These are phyloP conservation scores for Lycocerus yunnanus DNA, from an alignment of 2,888 invertebrate species.

Conservation along the genomic window DNA sequence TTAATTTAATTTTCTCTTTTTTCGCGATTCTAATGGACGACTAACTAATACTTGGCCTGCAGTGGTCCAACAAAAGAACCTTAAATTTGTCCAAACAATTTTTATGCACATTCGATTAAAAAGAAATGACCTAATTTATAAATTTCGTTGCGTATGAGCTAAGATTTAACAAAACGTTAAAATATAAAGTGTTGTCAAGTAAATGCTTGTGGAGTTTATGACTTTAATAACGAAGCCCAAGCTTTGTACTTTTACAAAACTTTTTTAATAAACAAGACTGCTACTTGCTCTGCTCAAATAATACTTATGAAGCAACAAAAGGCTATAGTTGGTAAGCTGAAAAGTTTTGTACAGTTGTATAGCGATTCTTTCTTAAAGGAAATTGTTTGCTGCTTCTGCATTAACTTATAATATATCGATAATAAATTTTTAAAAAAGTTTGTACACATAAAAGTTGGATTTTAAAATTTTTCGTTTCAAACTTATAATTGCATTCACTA, in stretches of 20 bases:
- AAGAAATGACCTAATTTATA: neutral
- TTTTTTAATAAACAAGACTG: constrained; percentile 29
- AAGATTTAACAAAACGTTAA: neutral
- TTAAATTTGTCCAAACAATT: no score
- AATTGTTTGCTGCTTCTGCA: neutral
- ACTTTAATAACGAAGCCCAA: constrained; percentile 21
- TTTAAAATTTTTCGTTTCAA: neutral
- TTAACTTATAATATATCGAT: neutral
- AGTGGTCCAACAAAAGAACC: no score
- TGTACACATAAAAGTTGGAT: neutral
- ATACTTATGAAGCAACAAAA: constrained; percentile 16
- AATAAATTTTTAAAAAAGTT: neutral
- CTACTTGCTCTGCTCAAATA: constrained; percentile 25
- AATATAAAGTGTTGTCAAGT: constrained; percentile 5
- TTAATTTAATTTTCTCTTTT: no score
- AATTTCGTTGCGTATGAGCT: neutral
- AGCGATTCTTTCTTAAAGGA: neutral
- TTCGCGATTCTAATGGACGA: no score
- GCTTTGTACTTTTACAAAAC: constrained; percentile 21
- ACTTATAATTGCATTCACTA: neutral
- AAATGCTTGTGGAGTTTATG: constrained; percentile 4
- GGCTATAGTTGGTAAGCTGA: constrained; percentile 6
- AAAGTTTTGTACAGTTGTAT: constrained; percentile 3
- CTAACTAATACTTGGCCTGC: no score
- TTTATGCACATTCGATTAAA: neutral